phyloP scores from a whole-genome alignment of 2,888 invertebrate species.

The Flexamia atlantica region DNA sequence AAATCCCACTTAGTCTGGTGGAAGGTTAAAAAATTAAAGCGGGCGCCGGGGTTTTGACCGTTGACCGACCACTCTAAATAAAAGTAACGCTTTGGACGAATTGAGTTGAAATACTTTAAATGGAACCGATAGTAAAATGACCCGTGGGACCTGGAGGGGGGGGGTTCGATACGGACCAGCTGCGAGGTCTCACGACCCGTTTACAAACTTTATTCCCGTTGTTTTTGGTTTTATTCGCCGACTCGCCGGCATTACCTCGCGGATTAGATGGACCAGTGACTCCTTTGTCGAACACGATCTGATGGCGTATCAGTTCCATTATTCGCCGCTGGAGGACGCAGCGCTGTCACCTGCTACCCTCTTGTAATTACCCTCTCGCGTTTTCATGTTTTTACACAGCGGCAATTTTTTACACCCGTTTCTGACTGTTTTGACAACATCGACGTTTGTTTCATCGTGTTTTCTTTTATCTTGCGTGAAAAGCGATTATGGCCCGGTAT shows the following conservation, averaged over 20 bases:
- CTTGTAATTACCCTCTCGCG: conserved; percentile 50
- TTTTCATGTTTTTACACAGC: conserved; percentile 29
- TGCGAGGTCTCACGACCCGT: conserved; percentile 45
- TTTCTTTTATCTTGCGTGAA: conserved; percentile 45
- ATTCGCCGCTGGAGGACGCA: conserved; percentile 8
- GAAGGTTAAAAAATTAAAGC: conserved; percentile 43
- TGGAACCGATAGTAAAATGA: conserved; percentile 59
- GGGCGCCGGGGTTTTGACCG: conserved; percentile 40
- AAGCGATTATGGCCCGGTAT: conserved; percentile 14
- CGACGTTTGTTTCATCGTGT: conserved; percentile 41
- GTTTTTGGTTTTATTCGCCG: conserved; percentile 44
- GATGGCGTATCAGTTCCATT: conserved; percentile 24
- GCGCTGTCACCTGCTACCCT: conserved; percentile 18
- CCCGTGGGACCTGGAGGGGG: conserved; percentile 29
- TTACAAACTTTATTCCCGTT: conserved; percentile 56
- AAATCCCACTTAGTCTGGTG: conserved; percentile 37
- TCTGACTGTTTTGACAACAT: conserved; percentile 49
- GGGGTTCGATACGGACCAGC: conserved; percentile 31
- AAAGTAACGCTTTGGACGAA: conserved; percentile 49
- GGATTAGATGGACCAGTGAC: conserved; percentile 39
- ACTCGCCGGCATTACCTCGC: background rate
- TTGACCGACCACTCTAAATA: conserved; percentile 37
- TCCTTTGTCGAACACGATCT: conserved; percentile 17
- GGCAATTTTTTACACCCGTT: conserved; percentile 48
- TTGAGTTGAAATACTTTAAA: conserved; percentile 59